These are phyloP conservation scores for Bucco capensis DNA, from an alignment of 2,113 vertebrate genomes.

Conservation along the genomic window DNA sequence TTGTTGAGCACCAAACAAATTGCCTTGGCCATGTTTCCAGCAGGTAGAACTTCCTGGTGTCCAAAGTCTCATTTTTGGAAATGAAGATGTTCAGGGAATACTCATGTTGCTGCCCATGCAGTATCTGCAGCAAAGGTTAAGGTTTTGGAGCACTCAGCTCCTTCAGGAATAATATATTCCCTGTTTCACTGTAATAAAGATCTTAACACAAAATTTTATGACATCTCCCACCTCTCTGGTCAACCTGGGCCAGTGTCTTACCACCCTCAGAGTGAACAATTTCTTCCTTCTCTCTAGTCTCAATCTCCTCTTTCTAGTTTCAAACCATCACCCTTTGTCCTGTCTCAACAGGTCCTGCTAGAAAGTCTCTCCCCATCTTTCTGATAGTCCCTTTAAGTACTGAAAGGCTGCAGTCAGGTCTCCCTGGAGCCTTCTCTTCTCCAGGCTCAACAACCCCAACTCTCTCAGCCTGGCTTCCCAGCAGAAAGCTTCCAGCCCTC, in stretches of 20 bases:
- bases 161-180: background rate
- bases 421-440: too few relatives aligned
- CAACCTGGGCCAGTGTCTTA: too few relatives aligned
- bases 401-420: too few relatives aligned
- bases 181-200: background rate
- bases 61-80: background rate
- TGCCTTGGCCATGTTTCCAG: background rate
- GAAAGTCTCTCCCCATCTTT: too few relatives aligned
- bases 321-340: background rate
- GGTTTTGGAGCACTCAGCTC: accelerated
- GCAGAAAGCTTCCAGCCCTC: too few relatives aligned
- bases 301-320: too few relatives aligned
- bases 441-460: too few relatives aligned
- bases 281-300: too few relatives aligned
- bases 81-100: background rate
- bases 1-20: background rate
- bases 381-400: too few relatives aligned
- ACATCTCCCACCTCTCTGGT: background rate
- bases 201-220: background rate
- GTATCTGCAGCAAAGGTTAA: accelerated
- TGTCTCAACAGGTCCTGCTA: background rate
- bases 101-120: accelerated
- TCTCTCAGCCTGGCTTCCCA: too few relatives aligned
- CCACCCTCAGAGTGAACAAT: too few relatives aligned
- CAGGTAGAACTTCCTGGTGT: background rate